Evolutionary conservation across 2,888 invertebrate genomes (phyloP), one percentile per base, ranked within the genome.

Genomic region (Blastobasis lacticolella): DNA sequence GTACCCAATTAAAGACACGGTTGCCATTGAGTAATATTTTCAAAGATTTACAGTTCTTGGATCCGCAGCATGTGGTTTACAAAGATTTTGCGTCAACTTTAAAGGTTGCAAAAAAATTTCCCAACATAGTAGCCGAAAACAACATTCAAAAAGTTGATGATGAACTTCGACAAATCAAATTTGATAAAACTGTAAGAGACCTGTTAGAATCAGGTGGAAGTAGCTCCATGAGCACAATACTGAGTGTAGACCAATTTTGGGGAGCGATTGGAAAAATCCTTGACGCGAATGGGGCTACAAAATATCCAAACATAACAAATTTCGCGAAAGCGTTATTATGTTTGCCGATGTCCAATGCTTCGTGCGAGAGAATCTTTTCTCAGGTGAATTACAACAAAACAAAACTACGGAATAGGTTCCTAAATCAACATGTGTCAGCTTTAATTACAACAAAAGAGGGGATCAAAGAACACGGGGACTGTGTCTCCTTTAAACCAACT

Each of bases 1-100:
- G 43, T 23, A 49, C 23, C 53, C 47, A 51, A 53, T 45, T 52
- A 45, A 55, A 55, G 23, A 45, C 50, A 49, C 51, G 55, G 46
- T 45, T 55, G 46, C 55, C 55, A 46, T 44, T 54, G 1, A 52
- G 23, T 38, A 52, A 47, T 10, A 9, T 53, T 42, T 58, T 58
- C 44, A 47, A 54, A 46, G 37, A 58, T 38, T 51, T 56, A 53
- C 52, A 54, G 41, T 54, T 58, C 38, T 51, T 55, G 23, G 52
- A 47, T 49, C 56, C 54, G 23, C 54, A 56, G 42, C n/a, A 56
- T 42, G 52, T 56, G 10, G 50, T 54, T 4, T 56, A 54, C 47
- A 56, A 57, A 48, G 50, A 54, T 7, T 53, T 57, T 51, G n/a
- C 41, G 6, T 50, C 49, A 46, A 49, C 43, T 4, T 38, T 41